A percentile compares a stretch with the other conserved stretches of the same genome.
These are phyloP conservation scores for Poecile montanus DNA, from an alignment of 2,797 vertebrate species.

Conservation along the genomic window DNA sequence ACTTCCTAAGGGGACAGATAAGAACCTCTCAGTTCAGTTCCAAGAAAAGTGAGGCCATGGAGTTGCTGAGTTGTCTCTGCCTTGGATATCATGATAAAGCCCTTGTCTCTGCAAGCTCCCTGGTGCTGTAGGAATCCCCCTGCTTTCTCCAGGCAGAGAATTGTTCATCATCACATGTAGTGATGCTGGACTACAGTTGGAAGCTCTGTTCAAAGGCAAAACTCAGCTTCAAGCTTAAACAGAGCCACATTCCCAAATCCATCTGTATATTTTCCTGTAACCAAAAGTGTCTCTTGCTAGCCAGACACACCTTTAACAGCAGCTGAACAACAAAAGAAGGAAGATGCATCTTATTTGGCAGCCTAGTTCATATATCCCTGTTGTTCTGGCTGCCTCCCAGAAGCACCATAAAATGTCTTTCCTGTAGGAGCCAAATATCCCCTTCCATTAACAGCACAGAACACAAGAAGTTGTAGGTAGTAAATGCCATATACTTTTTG, in stretches of 20 bases:
- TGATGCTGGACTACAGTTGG: not conserved
- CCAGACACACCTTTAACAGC: not conserved
- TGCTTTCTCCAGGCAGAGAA: not conserved
- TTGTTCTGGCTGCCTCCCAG: not conserved
- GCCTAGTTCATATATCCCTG: too few relatives aligned
- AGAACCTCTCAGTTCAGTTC: not conserved
- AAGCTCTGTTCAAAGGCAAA: not conserved
- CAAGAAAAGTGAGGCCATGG: not conserved
- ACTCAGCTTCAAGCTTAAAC: not conserved
- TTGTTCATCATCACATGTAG: not conserved
- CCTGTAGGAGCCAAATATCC: not conserved
- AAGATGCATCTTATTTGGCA: not conserved
- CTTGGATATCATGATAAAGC: not conserved
- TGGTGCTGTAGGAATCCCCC: not conserved
- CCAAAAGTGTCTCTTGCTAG: not conserved
- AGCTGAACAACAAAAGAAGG: not conserved
- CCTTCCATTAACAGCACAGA: not conserved
- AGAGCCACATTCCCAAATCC: not conserved
- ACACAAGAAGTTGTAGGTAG: not conserved
- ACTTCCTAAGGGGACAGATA: fast-evolving
- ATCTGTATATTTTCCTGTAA: not conserved
- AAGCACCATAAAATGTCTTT: not conserved
- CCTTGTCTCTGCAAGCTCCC: not conserved
- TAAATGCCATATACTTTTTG: not conserved
- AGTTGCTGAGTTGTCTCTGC: not conserved